Base-by-base conservation (phyloP, 2,113 vertebrate species). In the Dendrocopos noguchii region DNA sequence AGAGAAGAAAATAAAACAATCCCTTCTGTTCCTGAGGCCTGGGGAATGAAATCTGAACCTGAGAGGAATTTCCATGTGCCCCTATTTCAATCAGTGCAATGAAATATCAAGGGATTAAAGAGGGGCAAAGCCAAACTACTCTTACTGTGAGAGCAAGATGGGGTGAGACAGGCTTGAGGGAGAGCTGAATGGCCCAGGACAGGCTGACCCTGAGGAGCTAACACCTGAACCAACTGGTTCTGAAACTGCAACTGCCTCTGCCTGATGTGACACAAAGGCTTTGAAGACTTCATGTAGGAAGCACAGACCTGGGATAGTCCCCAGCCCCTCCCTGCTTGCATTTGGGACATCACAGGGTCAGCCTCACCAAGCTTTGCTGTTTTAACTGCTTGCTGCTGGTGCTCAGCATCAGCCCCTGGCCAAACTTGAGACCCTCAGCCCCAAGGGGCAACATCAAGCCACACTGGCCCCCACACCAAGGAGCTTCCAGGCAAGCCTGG, bases 131-230 rank as follows among this genome's bases (percentile, higher is more conserved):
- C 11, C 47, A n/a, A 68, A 86, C 60, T 0, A 17, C 12, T 3
- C 52, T 1, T 1, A 9, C 3, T 15, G 28, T 1, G 1, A 59
- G 34, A 65, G 57, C 18, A 3, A 1, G 0, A 7, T 1, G 0
- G 0, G 19, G 46, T 3, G 12, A n/a, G 75, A n/a, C 9, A 7
- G 36, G 39, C 29, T 22, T 0, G 17, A 8, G 59, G 7, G 33
- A 2, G n/a, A 13, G 29, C 29, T 7, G 33, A 22, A 36, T 1
- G 52, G 52, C 29, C 2, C 16, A 16, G 33, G 42, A 6, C 10
- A 9, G 79, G 71, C 12, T 10, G 3, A 10, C 22, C 5, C 4
- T 36, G 8, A 64, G 63, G 50, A 42, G 36, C 15, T 17, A 12
- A 33, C 4, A 9, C 34, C 66, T 22, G 7, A 0, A 8, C 20